Evolutionary conservation across 2,888 invertebrate genomes (phyloP), one percentile per base, ranked within the genome.

Genomic region (Drosophila mercatorum): DNA sequence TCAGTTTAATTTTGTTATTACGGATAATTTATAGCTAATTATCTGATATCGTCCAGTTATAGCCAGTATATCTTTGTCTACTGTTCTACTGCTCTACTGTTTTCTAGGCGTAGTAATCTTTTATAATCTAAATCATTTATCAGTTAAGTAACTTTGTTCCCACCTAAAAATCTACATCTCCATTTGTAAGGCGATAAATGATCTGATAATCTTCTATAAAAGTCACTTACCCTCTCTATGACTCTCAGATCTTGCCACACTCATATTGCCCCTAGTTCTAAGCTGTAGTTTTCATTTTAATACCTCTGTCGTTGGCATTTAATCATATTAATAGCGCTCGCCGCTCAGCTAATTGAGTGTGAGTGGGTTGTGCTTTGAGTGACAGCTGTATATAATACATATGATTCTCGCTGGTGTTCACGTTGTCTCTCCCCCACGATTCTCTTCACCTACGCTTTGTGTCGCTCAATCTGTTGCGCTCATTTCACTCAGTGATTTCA

Each of bases 301-400:
- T 46, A 17, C 22, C 17, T 47, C 10, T 43, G 43, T 43, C 51
- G 60, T 44, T 61, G 46, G 34, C 51, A 64, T 56, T 68, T 75
- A 79, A 68, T 70, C 60, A 49, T 55, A 47, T 49, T 34, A 59
- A 69, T 55, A 55, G 49, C 64, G 64, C 80, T 74, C 65, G 31
- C 41, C 10, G 57, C 60, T 70, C 66, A 69, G 51, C 74, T 75
- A 83, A 83, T 79, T 84, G 83, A 83, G 81, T 59, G 60, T 62
- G 68, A 71, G 62, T 58, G 41, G 53, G 10, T 40, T 34, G 6
- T 41, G 47, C 41, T 46, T 34, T 41, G 64, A 61, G 62, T 38
- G 60, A 14, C 10, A n/a, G 14, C 5, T 44, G 22, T 22, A 26
- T 5, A 49, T 14, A n/a, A 6, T n/a, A 6, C 5, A 44, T 26